Evolutionary conservation across 2,797 vertebrate species (phyloP).

Genomic region (Squalus acanthias): DNA sequence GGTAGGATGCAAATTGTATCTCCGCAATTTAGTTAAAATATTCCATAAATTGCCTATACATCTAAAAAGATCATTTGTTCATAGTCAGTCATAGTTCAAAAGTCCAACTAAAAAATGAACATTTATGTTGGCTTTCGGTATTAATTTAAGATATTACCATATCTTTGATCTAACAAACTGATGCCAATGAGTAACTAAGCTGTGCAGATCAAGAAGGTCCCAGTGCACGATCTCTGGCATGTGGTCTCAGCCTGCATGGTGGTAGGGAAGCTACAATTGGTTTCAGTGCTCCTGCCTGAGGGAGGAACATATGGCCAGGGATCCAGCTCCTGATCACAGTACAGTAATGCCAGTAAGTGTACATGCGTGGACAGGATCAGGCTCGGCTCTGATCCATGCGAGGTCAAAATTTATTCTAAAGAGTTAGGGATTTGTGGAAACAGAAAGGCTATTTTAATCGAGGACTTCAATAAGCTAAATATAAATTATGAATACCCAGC

Average conservation of each 20-base stretch:
- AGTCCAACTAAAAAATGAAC: background rate
- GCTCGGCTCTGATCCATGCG: background rate
- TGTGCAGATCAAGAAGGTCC: too few relatives aligned
- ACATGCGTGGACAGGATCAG: background rate
- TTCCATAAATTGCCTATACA: background rate
- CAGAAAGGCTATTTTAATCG: background rate
- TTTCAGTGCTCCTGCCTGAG: background rate
- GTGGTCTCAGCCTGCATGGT: background rate
- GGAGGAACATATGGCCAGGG: background rate
- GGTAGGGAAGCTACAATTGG: background rate
- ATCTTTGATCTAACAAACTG: background rate
- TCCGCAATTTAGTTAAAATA: background rate
- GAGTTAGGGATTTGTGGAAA: background rate
- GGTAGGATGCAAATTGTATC: constrained; percentile 54
- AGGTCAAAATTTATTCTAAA: background rate
- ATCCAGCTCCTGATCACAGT: background rate
- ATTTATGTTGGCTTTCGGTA: background rate
- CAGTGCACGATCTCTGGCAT: background rate
- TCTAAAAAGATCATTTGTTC: background rate
- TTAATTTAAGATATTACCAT: background rate
- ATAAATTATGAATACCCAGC: background rate
- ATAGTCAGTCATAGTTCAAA: background rate
- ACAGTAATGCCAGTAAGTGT: background rate
- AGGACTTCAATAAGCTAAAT: background rate
- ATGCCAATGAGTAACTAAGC: too few relatives aligned